Evolutionary conservation across 2,888 invertebrate genomes (phyloP).

Genomic region (Pantelozetes paolii): DNA sequence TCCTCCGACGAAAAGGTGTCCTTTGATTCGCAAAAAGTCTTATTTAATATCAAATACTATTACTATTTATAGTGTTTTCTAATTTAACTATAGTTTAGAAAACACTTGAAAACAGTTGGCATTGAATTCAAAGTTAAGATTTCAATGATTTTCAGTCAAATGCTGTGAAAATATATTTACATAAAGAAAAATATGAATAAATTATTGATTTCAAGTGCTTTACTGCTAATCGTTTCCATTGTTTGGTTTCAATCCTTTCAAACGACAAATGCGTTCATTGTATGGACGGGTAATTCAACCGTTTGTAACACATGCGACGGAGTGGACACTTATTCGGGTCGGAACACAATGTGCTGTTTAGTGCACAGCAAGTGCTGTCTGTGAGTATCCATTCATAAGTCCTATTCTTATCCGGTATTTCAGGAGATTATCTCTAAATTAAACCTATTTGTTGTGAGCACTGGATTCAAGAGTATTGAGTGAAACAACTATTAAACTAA

Average conservation of each 20-base stretch:
- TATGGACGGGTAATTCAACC: slow-evolving; percentile 37
- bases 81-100: not conserved
- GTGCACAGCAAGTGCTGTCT: slow-evolving; percentile 40
- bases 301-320: slow-evolving; percentile 41
- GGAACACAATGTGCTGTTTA: slow-evolving; percentile 40
- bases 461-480: not conserved
- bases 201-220: slow-evolving; percentile 25
- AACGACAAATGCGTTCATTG: slow-evolving; percentile 29
- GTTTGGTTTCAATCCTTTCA: slow-evolving; percentile 13
- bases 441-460: not conserved
- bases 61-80: not conserved
- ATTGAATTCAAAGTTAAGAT: not conserved
- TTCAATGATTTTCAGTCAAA: not conserved
- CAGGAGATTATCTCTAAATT: not conserved
- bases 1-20: not conserved
- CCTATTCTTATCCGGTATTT: not conserved
- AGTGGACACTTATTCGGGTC: slow-evolving; percentile 39
- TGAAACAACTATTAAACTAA: not conserved
- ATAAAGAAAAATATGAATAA: not conserved
- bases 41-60: not conserved
- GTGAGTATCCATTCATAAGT: not conserved
- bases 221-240: not conserved
- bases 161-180: not conserved
- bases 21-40: not conserved
- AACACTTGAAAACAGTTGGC: not conserved